Conservation (phyloP, 1,140 invertebrate species). For the Sarcophaga peregrina region DNA sequence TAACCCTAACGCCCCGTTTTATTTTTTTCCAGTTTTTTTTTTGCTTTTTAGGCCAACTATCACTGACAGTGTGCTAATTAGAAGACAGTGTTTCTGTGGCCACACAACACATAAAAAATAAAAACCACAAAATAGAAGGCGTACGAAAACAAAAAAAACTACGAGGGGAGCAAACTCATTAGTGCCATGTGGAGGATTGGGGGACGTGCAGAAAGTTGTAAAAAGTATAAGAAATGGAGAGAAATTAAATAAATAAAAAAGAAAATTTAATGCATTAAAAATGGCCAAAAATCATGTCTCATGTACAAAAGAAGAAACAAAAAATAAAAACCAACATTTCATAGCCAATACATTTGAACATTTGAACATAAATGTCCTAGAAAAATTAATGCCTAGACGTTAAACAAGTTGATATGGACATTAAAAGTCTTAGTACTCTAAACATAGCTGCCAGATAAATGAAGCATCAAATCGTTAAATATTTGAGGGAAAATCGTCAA, state of each 20-base stretch:
- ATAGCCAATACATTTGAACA: background rate
- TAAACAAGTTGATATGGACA: too few relatives aligned
- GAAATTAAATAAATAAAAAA: background rate
- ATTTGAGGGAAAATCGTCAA: too few relatives aligned
- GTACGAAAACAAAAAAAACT: background rate
- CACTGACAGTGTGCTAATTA: slow-evolving; percentile 40
- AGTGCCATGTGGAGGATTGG: too few relatives aligned
- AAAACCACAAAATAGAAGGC: slow-evolving; percentile 33
- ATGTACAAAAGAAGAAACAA: background rate
- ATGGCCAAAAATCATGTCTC: background rate
- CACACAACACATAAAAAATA: slow-evolving; percentile 28
- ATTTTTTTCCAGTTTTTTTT: too few relatives aligned
- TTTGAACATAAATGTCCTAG: background rate
- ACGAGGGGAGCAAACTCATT: too few relatives aligned
- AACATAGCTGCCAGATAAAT: too few relatives aligned
- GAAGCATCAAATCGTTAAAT: too few relatives aligned
- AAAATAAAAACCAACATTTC: too few relatives aligned
- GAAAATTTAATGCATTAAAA: slow-evolving; percentile 12
- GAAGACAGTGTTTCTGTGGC: slow-evolving; percentile 37
- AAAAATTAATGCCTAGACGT: too few relatives aligned
- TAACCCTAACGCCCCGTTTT: background rate
- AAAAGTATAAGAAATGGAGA: background rate
- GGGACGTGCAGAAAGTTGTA: too few relatives aligned
- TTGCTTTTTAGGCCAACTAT: background rate
- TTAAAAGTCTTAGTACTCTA: too few relatives aligned